Evolutionary conservation across 2,113 vertebrate species (phyloP).

Genomic region (Gambusia holbrooki): DNA sequence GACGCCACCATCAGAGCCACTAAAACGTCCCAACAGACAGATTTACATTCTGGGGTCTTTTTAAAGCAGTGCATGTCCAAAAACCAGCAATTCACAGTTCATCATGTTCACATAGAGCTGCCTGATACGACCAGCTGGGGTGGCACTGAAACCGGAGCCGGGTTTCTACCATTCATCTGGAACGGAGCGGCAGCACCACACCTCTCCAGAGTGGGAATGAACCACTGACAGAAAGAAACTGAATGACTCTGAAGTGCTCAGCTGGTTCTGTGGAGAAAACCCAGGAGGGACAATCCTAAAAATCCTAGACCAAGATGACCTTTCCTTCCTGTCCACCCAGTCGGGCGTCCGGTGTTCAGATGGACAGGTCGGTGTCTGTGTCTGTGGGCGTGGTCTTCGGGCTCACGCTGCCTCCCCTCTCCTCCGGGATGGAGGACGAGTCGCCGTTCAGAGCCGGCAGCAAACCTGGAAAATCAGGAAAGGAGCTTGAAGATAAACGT

Average conservation of each 20-base stretch:
- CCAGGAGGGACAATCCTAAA: not conserved
- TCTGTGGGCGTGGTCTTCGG: slow-evolving; percentile 66
- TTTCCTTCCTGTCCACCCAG: not conserved
- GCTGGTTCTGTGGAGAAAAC: slow-evolving; percentile 12
- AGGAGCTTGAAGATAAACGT: not conserved
- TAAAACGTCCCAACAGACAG: not conserved
- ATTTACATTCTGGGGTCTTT: slow-evolving; percentile 15
- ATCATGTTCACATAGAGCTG: not conserved
- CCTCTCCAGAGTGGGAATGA: slow-evolving; percentile 12
- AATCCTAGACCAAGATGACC: not conserved
- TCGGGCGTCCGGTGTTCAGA: slow-evolving; percentile 19
- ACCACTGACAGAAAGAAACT: not conserved
- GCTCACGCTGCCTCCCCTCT: slow-evolving; percentile 39
- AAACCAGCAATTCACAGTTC: slow-evolving; percentile 19
- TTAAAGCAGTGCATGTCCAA: slow-evolving; percentile 4
- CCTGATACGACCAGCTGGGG: not conserved
- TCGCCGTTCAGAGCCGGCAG: slow-evolving; percentile 53
- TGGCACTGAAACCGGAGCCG: not conserved
- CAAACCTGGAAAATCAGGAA: slow-evolving; percentile 44
- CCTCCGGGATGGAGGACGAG: slow-evolving; percentile 65
- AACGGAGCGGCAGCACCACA: no score
- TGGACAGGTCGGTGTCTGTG: slow-evolving; percentile 72
- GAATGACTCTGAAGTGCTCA: slow-evolving; percentile 25
- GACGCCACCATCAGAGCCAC: not conserved
- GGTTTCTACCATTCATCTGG: not conserved